Evolutionary conservation across 2,797 vertebrate species (phyloP).

Genomic region (Poeciliopsis turneri): DNA sequence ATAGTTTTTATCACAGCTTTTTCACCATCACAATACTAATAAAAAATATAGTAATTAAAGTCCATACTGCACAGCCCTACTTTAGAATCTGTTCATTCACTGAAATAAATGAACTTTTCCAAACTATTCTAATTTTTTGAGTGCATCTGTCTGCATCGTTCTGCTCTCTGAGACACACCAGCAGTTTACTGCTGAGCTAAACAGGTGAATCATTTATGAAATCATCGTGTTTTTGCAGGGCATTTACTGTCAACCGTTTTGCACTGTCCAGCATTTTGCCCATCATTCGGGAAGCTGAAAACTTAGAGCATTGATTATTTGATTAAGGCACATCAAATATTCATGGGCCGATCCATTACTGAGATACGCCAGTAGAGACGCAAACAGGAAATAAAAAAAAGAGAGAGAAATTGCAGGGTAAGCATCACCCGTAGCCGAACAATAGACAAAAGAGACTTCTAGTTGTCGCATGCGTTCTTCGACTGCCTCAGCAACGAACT

Average conservation of each 20-base stretch:
- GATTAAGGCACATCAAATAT: conserved; percentile 68
- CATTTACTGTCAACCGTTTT: not conserved
- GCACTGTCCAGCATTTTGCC: conserved; percentile 8
- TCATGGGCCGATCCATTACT: conserved; percentile 55
- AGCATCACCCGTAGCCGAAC: conserved; percentile 35
- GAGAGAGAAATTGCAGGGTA: conserved; percentile 28
- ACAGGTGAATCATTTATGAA: not conserved
- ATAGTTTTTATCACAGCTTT: too few relatives aligned
- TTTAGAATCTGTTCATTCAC: not conserved
- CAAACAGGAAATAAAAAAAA: conserved; percentile 37
- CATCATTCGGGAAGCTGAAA: conserved; percentile 33
- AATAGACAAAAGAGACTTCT: not conserved
- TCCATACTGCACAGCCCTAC: too few relatives aligned
- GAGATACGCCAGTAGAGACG: conserved; percentile 21
- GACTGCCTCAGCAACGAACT: conserved; percentile 14
- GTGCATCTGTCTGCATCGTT: not conserved
- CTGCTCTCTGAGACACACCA: conserved; percentile 2
- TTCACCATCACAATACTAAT: too few relatives aligned
- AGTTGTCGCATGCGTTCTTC: conserved; percentile 34
- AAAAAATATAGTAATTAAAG: too few relatives aligned
- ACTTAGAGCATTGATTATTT: conserved; percentile 51
- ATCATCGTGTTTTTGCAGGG: not conserved
- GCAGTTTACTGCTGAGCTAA: not conserved
- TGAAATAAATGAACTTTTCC: not conserved
- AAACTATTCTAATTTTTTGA: not conserved